Base-by-base conservation (phyloP, 2,113 vertebrate genomes). In the Planiliza haematocheilus region DNA sequence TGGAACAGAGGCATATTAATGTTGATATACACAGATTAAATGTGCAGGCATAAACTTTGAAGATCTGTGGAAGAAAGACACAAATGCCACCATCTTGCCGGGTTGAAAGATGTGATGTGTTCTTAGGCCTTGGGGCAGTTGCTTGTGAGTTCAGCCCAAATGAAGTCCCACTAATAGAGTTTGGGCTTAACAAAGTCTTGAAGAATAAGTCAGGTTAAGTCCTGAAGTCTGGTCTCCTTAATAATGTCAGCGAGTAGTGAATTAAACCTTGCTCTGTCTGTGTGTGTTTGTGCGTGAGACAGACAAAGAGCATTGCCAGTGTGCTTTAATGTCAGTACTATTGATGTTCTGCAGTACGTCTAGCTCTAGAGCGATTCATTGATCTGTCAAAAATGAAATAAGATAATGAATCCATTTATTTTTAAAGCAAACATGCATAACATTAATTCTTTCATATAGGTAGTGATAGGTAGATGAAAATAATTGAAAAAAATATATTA, bases 101-200 rank as follows among this genome's bases (percentile, higher is more conserved):
- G 52, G 30, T 63, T 62, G 46, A 7, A 3, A 49, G 66, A 49
- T 56, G 12, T 45, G n/a, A 57, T 43, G 46, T 73, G 9, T 45
- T 8, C 16, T 3, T 1, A 38, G n/a, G 10, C 74, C 75, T 73
- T 10, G 17, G 63, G 85, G 85, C 68, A 62, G 36, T 34, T 34
- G 59, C 41, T 48, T 46, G 37, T 67, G 60, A 71, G 55, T 51
- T 83, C 59, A 80, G 24, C 42, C 38, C 10, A 82, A 83, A 85
- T 75, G 9, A 88, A 86, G 81, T 86, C 71, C 53, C 43, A 0
- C 56, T 84, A 78, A 79, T 78, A 37, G 72, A 86, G 69, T 82
- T 75, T 64, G 72, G 65, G 49, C 70, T 62, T 79, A 82, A 88
- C 63, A 68, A 79, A 84, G 81, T 81, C 66, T 46, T 70, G 52